Percentiles rank a stretch among this genome's conserved stretches.
Evolutionary conservation across 2,113 vertebrate genomes (phyloP).

Genomic region (Lontra canadensis): DNA sequence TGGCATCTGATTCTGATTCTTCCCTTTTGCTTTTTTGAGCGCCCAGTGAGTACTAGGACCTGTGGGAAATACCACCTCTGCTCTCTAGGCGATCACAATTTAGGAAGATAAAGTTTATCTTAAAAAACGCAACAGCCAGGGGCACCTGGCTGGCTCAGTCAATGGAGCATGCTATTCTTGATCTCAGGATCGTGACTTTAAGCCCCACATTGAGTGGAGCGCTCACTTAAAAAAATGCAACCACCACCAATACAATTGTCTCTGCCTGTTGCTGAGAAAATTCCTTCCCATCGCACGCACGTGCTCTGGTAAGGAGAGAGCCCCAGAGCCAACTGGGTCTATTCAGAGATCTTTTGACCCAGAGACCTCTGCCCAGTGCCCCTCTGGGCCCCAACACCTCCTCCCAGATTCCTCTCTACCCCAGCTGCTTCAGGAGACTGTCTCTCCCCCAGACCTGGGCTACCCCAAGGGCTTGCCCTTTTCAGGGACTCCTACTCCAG

Average conservation of each 20-base stretch:
- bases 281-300: background rate
- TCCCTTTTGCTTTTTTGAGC: background rate
- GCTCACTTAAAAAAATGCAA: background rate
- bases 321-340: background rate
- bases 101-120: background rate
- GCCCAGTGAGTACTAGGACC: background rate
- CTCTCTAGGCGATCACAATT: background rate
- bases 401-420: background rate
- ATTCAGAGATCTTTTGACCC: background rate
- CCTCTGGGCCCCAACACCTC: background rate
- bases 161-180: background rate
- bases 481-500: background rate
- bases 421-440: background rate
- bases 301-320: background rate
- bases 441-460: background rate
- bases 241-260: background rate
- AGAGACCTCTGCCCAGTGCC: background rate
- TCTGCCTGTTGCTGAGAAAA: background rate
- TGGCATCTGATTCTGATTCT: background rate
- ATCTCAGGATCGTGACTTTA: background rate
- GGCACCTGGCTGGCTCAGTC: background rate
- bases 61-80: background rate
- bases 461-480: background rate
- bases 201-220: background rate
- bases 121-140: background rate